Evolutionary conservation across 2,888 invertebrate genomes (phyloP).

Genomic region (Ennomos fuscantarius): DNA sequence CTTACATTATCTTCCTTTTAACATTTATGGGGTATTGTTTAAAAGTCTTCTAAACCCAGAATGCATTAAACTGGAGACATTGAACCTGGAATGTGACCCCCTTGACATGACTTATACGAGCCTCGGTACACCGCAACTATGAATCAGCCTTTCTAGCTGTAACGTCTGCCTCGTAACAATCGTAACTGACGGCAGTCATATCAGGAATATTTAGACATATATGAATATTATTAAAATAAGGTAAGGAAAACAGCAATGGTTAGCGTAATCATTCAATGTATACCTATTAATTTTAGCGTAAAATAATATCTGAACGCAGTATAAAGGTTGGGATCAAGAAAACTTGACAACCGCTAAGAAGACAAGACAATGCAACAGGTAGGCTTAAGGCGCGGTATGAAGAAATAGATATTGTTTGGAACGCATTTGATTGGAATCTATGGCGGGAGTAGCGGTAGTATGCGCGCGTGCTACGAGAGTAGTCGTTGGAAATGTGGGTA

Average conservation of each 20-base stretch:
- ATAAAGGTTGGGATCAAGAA: slow-evolving; percentile 13
- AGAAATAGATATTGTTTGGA: slow-evolving; percentile 63
- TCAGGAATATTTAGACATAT: slow-evolving; percentile 40
- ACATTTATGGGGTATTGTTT: slow-evolving; percentile 70
- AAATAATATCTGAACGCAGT: slow-evolving; percentile 10
- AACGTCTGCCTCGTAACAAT: slow-evolving; percentile 42
- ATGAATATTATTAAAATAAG: background rate
- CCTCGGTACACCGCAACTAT: slow-evolving; percentile 55
- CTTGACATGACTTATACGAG: slow-evolving; percentile 57
- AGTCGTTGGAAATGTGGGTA: slow-evolving; percentile 41
- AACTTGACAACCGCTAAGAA: slow-evolving; percentile 37
- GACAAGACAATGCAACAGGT: slow-evolving; percentile 49
- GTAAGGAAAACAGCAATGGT: slow-evolving; percentile 13
- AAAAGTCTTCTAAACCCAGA: slow-evolving; percentile 62
- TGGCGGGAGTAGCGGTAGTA: slow-evolving; percentile 49
- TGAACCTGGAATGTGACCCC: slow-evolving; percentile 73
- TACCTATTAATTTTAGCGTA: background rate
- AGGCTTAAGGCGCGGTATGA: slow-evolving; percentile 51
- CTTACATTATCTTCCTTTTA: slow-evolving; percentile 62
- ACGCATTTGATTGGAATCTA: slow-evolving; percentile 58
- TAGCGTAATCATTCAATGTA: background rate
- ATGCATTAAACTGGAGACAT: slow-evolving; percentile 67
- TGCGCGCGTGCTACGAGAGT: slow-evolving; percentile 42
- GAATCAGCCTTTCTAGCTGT: slow-evolving; percentile 64
- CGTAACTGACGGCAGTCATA: slow-evolving; percentile 49